A percentile compares a stretch with the other conserved stretches of the same genome.
These are phyloP conservation scores for Bradypus variegatus DNA, from an alignment of 2,797 vertebrate species.

Conservation along the genomic window DNA sequence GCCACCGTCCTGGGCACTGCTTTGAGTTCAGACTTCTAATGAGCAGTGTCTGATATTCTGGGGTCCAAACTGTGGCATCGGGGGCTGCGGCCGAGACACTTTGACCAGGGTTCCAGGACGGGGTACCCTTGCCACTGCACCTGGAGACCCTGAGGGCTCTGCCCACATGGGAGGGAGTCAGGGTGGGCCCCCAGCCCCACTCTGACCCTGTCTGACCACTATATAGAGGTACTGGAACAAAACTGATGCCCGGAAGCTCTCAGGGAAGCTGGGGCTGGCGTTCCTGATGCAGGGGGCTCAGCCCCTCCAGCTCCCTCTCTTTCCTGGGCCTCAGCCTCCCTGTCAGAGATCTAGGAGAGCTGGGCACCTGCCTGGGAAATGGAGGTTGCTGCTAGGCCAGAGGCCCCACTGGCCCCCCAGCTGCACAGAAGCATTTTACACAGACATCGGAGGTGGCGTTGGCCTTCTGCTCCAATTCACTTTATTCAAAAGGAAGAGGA, in stretches of 20 bases:
- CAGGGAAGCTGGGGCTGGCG: background rate
- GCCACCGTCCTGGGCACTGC: too few species aligned
- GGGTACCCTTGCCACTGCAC: background rate
- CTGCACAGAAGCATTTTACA: background rate
- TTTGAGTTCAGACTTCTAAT: background rate
- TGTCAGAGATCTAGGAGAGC: background rate
- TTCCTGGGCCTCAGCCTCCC: background rate
- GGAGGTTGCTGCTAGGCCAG: background rate
- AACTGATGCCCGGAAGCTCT: background rate
- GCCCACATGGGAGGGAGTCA: background rate
- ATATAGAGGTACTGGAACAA: too few species aligned
- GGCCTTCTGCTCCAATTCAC: background rate
- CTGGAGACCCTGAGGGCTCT: background rate
- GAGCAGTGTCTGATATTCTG: too few species aligned
- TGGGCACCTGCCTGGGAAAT: too few species aligned
- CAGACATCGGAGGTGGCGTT: background rate
- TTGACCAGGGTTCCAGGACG: background rate
- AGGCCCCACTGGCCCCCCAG: too few species aligned
- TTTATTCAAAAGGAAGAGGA: slow-evolving; percentile 51
- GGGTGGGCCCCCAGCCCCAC: too few species aligned
- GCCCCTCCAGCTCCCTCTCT: background rate
- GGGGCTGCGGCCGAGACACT: background rate
- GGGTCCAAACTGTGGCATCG: too few species aligned
- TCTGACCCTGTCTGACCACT: background rate
- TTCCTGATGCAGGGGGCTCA: background rate